These are phyloP conservation scores for Apodemia hepburni DNA, from an alignment of 2,888 invertebrate species.

Conservation along the genomic window DNA sequence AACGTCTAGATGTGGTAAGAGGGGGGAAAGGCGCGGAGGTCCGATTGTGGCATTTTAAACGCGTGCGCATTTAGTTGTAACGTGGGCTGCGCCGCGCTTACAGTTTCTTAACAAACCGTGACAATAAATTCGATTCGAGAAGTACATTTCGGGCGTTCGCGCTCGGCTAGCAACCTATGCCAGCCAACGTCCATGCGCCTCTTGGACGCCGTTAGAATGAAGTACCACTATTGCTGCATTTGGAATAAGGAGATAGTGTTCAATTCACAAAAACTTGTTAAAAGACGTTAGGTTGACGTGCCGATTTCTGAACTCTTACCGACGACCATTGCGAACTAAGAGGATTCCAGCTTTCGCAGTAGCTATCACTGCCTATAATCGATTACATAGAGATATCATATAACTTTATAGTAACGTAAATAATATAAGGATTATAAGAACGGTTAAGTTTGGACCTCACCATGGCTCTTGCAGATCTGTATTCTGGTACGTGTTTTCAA, in stretches of 20 bases:
- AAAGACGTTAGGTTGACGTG: constrained; percentile 88
- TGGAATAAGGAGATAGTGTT: constrained; percentile 96
- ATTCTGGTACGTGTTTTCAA: constrained; percentile 61
- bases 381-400: constrained; percentile 46
- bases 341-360: constrained; percentile 59
- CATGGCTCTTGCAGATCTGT: constrained; percentile 72
- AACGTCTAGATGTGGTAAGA: constrained; percentile 22
- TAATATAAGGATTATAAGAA: constrained; percentile 47
- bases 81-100: constrained; percentile 59
- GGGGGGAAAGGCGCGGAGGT: constrained; percentile 35
- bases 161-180: constrained; percentile 71
- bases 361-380: constrained; percentile 65
- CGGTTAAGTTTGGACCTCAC: constrained; percentile 51
- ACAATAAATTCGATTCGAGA: constrained; percentile 72
- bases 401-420: constrained; percentile 55
- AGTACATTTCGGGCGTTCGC: constrained; percentile 65
- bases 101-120: constrained; percentile 58
- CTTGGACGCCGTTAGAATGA: constrained; percentile 78
- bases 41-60: constrained; percentile 33
- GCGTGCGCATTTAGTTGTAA: constrained; percentile 55
- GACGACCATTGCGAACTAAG: constrained; percentile 66
- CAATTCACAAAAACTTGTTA: constrained; percentile 95
- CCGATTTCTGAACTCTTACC: constrained; percentile 47
- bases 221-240: constrained; percentile 92
- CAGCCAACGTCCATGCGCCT: constrained; percentile 67